Evolutionary conservation across 2,797 vertebrate genomes (phyloP).

Genomic region (Masticophis lateralis): DNA sequence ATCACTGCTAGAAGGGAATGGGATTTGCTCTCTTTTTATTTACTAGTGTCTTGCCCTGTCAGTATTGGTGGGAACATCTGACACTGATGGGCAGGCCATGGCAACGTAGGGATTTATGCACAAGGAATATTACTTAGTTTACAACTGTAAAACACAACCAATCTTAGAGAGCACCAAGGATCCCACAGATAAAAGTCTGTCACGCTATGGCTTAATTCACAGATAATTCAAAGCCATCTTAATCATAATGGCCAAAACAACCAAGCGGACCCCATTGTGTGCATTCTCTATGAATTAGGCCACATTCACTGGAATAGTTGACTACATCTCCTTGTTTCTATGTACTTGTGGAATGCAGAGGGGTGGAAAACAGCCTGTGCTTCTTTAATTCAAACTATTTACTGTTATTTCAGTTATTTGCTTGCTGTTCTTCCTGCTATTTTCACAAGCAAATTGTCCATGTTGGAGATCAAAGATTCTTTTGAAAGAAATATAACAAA

Average conservation of each 20-base stretch:
- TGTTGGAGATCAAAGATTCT: constrained; percentile 20
- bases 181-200: not conserved
- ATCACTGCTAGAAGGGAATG: too few species aligned
- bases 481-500: constrained; percentile 13
- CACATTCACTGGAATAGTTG: not conserved
- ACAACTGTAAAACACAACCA: not conserved
- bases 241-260: not conserved
- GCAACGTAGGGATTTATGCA: too few species aligned
- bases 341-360: not conserved
- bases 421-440: constrained; percentile 36
- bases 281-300: not conserved
- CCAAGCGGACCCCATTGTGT: not conserved
- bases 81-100: too few species aligned
- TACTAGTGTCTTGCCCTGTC: too few species aligned
- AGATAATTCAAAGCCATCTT: not conserved
- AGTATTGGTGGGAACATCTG: too few species aligned
- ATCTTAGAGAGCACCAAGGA: not conserved
- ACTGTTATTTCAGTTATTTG: constrained; percentile 30
- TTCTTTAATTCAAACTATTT: constrained; percentile 38
- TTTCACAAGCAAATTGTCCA: constrained; percentile 32
- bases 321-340: not conserved
- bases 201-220: not conserved
- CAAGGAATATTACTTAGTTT: too few species aligned
- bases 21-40: too few species aligned
- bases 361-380: not conserved